Percentiles rank a stretch among this genome's conserved stretches.
Evolutionary conservation across 2,888 invertebrate species (phyloP).

Genomic region (Syritta pipiens): DNA sequence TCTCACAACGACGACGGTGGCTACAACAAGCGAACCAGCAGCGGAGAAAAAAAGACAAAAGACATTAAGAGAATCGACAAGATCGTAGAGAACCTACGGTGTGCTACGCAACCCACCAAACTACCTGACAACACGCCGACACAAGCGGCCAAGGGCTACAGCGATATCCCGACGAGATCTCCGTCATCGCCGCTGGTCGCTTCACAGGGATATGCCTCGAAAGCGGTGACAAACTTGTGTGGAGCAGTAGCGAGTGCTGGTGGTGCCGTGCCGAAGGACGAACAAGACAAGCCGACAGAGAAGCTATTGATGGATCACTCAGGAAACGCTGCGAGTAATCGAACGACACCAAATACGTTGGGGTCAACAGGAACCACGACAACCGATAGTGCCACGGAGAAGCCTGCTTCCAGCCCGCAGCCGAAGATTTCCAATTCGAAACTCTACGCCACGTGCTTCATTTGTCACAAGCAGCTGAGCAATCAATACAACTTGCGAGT

Average conservation of each 20-base stretch:
- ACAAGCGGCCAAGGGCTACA: slow-evolving; percentile 47
- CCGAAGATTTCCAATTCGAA: slow-evolving; percentile 80
- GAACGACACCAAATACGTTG: slow-evolving; percentile 47
- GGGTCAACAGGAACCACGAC: slow-evolving; percentile 2
- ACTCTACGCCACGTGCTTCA: slow-evolving; percentile 86
- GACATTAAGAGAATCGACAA: slow-evolving; percentile 79
- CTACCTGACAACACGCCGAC: slow-evolving; percentile 36
- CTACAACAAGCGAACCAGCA: slow-evolving; percentile 73
- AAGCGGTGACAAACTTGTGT: slow-evolving; percentile 56
- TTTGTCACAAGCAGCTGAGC: slow-evolving; percentile 92
- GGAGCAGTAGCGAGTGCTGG: too few relatives aligned
- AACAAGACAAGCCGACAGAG: slow-evolving; percentile 26
- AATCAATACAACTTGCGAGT: slow-evolving; percentile 94
- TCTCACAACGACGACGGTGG: slow-evolving; percentile 69
- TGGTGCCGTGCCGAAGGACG: slow-evolving; percentile 44
- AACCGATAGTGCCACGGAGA: slow-evolving; percentile 60
- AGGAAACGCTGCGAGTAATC: slow-evolving; percentile 70
- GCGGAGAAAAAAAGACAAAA: slow-evolving; percentile 72
- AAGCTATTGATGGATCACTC: slow-evolving; percentile 22
- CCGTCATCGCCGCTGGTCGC: slow-evolving; percentile 61
- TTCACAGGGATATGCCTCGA: slow-evolving; percentile 54
- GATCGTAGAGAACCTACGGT: slow-evolving; percentile 78
- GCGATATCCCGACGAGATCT: slow-evolving; percentile 55
- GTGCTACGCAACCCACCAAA: slow-evolving; percentile 70
- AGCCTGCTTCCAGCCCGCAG: slow-evolving; percentile 71